A percentile compares a stretch with the other conserved stretches of the same genome.
Conservation (phyloP, 2,113 vertebrate genomes). For the Holacanthus passer region DNA sequence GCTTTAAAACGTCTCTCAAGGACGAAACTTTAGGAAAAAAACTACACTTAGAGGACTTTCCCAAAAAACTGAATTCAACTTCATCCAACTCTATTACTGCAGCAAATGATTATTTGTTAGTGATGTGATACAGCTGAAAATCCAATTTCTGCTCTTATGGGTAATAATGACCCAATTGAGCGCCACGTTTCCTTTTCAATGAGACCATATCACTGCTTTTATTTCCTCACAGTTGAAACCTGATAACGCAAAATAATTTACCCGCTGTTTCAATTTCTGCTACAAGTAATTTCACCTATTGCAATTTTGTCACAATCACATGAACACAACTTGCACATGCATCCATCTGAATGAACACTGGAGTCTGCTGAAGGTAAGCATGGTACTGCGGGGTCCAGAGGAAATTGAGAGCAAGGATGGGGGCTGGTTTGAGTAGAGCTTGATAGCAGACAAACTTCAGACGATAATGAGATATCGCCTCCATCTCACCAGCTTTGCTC, state of each 20-base stretch:
- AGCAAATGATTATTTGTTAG: constrained; percentile 1
- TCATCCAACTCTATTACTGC: neutral
- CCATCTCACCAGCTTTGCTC: constrained; percentile 36
- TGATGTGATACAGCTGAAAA: neutral
- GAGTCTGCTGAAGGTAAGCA: neutral
- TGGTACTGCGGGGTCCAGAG: neutral
- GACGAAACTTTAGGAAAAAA: neutral
- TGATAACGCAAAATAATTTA: neutral
- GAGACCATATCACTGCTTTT: neutral
- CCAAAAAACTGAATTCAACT: neutral
- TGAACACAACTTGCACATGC: neutral
- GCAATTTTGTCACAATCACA: neutral
- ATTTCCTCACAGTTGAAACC: constrained; percentile 1
- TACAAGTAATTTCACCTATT: neutral
- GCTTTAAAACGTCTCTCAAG: constrained; percentile 9
- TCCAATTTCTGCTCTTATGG: neutral
- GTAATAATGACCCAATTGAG: constrained; percentile 11
- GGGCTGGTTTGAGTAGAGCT: constrained; percentile 11
- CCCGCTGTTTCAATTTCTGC: neutral
- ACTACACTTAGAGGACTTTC: neutral
- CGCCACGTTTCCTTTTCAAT: constrained; percentile 6
- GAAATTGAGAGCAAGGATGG: constrained; percentile 5
- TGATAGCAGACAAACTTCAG: constrained; percentile 21
- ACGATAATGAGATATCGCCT: constrained; percentile 50
- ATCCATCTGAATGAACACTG: neutral